Percentiles rank a stretch among this genome's conserved stretches.
Conservation (phyloP, 1,140 invertebrate genomes). For the Periplaneta americana region DNA sequence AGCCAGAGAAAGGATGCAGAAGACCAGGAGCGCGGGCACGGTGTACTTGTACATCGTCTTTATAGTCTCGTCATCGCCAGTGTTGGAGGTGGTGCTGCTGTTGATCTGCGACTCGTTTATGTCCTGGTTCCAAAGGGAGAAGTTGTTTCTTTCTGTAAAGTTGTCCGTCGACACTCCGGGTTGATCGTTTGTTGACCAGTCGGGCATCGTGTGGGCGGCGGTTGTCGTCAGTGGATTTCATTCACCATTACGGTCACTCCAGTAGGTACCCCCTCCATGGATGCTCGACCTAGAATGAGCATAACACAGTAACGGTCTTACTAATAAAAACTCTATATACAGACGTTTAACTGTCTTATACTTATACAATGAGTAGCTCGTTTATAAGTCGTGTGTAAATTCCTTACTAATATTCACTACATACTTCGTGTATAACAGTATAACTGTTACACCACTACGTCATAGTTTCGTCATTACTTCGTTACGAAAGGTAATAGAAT, state of each 20-base stretch:
- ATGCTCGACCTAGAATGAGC: background rate
- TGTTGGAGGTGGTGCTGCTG: background rate
- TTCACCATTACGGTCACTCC: background rate
- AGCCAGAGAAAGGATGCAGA: constrained; percentile 42
- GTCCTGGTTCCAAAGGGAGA: background rate
- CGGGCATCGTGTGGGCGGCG: background rate
- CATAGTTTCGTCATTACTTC: too few species aligned
- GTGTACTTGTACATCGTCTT: background rate
- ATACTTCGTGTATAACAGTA: too few species aligned
- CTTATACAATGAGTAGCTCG: too few species aligned
- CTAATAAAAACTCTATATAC: too few species aligned
- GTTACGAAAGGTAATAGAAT: too few species aligned
- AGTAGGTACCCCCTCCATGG: background rate
- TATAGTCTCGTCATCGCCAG: background rate
- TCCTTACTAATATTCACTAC: too few species aligned
- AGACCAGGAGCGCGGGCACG: constrained; percentile 35
- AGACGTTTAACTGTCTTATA: too few species aligned
- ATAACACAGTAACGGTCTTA: too few species aligned
- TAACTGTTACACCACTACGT: too few species aligned
- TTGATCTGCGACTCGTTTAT: background rate
- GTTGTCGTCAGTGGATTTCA: background rate
- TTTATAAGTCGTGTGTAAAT: too few species aligned
- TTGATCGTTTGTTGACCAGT: background rate
- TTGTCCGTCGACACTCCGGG: too few species aligned
- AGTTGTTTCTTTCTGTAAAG: background rate